Base-by-base conservation (phyloP, 2,797 vertebrate genomes). In the Dallia pectoralis region DNA sequence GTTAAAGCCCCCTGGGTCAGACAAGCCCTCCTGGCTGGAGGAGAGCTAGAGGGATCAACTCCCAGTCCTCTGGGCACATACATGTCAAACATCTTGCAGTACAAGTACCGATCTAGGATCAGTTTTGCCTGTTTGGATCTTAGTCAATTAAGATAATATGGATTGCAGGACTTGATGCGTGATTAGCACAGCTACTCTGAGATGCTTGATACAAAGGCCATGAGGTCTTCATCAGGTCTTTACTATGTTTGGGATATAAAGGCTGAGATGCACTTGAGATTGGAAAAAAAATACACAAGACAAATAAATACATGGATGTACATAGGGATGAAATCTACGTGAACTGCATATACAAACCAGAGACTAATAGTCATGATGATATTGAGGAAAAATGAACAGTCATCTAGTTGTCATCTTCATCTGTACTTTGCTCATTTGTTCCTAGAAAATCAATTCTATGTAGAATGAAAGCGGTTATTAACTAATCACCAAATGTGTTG, bases 21-120 rank as follows among this genome's bases (percentile, higher is more conserved):
- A 98, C 87, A 98, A 97, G 85, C 97, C 97, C 0, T 98, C 97
- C 61, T 99, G 97, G 97, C 93, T 99, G 90, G 97, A 98, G 93
- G 97, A 98, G 53, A 59, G 53, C 53, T 59, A 87, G 96, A 97
- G 92, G 98, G 93, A 95, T 81, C 62, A 68, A 29, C 67, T 5
- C 40, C 49, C 64, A 40, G 74, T 29, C 59, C 69, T 74, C 63
- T 59, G 53, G 53, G 22, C 53, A 0, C 11, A 25, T 25, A 56
- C 11, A 22, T 56, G 25, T 59, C 53, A 27, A 59, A 25, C 22
- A 27, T 59, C 53, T 59, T 25, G 4, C n/a, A 59, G 22, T 59
- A 27, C 53, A 4, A 12, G 22, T 59, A 59, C 53, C 12, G 53
- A 59, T 59, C 53, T 27, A 27, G 22, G 53, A 27, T 59, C 53